Evolutionary conservation across 2,797 vertebrate species (phyloP).

Genomic region (Dallia pectoralis): DNA sequence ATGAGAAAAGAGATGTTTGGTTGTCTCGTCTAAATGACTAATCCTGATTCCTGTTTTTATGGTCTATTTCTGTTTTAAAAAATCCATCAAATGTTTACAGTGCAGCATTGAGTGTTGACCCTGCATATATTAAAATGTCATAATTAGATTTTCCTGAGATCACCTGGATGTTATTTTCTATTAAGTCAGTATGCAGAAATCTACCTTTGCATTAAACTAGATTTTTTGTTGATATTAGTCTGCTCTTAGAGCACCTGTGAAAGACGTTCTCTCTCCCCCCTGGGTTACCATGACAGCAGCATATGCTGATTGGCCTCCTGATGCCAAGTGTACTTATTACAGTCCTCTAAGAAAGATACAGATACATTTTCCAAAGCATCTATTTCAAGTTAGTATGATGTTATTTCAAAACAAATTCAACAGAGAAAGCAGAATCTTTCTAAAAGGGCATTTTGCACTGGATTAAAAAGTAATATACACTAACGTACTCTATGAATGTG

Average conservation of each 20-base stretch:
- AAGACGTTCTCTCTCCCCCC: not conserved
- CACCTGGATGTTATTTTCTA: not conserved
- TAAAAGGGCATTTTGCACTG: not conserved
- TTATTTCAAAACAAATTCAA: not conserved
- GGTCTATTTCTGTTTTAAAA: not conserved
- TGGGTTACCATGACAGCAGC: slow-evolving; percentile 40
- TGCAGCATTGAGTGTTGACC: no score
- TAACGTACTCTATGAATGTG: not conserved
- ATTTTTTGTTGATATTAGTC: slow-evolving; percentile 37
- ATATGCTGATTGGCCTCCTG: slow-evolving; percentile 5
- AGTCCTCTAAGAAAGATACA: not conserved
- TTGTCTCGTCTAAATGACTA: no score
- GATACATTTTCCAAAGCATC: not conserved
- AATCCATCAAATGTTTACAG: not conserved
- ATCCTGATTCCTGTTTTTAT: not conserved
- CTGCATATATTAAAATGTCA: not conserved
- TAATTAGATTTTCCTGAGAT: not conserved
- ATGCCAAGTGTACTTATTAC: not conserved
- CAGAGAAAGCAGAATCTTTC: not conserved
- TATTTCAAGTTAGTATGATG: no score
- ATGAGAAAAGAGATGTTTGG: no score
- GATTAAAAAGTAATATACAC: not conserved
- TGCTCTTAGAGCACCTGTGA: slow-evolving; percentile 20
- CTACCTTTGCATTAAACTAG: slow-evolving; percentile 29
- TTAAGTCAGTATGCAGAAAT: slow-evolving; percentile 26